Evolutionary conservation across 2,113 vertebrate species (phyloP).

Genomic region (Elachura formosa): DNA sequence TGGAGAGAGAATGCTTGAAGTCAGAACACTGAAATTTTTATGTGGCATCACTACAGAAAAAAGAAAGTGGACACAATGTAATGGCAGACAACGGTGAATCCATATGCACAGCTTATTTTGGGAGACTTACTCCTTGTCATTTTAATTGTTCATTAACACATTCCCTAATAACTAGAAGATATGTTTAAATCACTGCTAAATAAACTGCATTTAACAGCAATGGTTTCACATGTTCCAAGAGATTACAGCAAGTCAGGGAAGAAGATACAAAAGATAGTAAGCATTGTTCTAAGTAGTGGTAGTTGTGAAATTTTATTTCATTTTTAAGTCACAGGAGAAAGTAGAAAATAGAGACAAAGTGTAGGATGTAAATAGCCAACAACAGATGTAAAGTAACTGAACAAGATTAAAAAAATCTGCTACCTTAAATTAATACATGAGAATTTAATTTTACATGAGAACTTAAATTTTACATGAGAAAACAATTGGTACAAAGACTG

Average conservation of each 20-base stretch:
- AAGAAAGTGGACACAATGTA: slow-evolving; percentile 20
- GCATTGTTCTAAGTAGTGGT: neutral
- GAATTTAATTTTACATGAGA: neutral
- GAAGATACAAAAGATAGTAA: neutral
- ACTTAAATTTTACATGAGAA: neutral
- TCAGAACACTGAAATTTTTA: neutral
- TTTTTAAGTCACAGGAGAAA: slow-evolving; percentile 1
- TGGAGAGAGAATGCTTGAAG: neutral
- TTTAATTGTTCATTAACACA: neutral
- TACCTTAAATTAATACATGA: slow-evolving; percentile 28
- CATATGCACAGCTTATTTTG: neutral
- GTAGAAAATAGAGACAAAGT: neutral
- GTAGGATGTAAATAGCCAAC: neutral
- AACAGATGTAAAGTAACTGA: neutral
- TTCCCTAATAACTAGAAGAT: neutral
- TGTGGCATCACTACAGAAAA: slow-evolving; percentile 17
- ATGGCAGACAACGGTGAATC: neutral
- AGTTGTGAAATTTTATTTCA: slow-evolving; percentile 31
- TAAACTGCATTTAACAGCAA: neutral
- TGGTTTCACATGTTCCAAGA: neutral
- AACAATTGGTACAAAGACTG: neutral
- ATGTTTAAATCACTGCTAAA: neutral
- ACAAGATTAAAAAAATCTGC: neutral
- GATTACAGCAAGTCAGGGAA: neutral
- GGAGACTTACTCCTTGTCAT: neutral